phyloP scores from a whole-genome alignment of 2,888 invertebrate genomes.

The Mayetiola destructor region DNA sequence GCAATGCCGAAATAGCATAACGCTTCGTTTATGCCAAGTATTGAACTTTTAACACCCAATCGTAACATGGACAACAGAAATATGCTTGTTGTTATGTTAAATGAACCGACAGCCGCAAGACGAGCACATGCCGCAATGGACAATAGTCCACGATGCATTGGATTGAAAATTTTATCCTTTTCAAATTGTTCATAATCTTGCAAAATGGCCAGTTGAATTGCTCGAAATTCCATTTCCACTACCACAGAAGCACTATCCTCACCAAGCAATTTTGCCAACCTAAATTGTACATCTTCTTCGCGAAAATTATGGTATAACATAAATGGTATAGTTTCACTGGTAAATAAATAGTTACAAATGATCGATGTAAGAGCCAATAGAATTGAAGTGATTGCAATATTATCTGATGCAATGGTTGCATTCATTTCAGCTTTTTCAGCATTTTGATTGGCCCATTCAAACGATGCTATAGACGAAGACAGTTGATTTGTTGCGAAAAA shows the following conservation, averaged over 20 bases:
- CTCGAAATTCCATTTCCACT: background rate
- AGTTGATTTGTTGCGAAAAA: background rate
- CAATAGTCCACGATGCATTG: background rate
- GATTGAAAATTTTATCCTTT: background rate
- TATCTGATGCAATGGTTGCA: background rate
- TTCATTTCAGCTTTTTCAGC: background rate
- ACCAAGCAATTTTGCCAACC: background rate
- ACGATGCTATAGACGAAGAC: background rate
- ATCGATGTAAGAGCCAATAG: background rate
- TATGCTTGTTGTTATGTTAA: no score
- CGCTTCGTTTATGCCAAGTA: background rate
- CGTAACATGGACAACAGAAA: no score
- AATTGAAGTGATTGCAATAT: background rate
- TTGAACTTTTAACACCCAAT: no score
- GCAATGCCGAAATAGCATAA: no score
- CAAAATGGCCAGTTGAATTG: background rate
- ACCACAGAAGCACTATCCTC: background rate
- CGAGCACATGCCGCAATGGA: background rate
- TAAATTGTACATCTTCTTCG: background rate
- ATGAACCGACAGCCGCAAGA: background rate
- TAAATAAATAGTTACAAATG: background rate
- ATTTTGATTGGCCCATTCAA: background rate
- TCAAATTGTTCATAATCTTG: background rate
- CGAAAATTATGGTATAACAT: constrained; percentile 5
- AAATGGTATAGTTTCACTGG: constrained; percentile 4